Conservation (phyloP, 2,113 vertebrate genomes). For the Mesoclemmys tuberculata region DNA sequence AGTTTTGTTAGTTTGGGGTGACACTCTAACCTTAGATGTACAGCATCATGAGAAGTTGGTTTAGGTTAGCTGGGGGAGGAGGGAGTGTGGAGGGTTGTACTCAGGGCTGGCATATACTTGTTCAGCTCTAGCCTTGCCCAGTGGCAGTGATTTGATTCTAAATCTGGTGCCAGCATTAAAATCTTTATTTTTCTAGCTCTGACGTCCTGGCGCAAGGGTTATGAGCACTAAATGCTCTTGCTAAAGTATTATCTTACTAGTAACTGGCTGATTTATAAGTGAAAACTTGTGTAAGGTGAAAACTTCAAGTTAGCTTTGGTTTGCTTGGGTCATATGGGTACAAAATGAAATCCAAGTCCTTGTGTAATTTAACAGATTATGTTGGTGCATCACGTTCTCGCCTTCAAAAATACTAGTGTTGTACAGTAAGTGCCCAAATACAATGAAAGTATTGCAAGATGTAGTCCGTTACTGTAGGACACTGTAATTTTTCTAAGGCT, state of each 20-base stretch:
- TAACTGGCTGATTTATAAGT: not conserved
- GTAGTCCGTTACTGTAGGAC: not conserved
- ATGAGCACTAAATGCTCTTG: not conserved
- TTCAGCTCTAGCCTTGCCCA: not conserved
- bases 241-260: not conserved
- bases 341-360: not conserved
- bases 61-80: not conserved
- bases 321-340: not conserved
- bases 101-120: not conserved
- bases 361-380: not conserved
- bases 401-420: not conserved
- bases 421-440: not conserved
- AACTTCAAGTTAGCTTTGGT: not conserved
- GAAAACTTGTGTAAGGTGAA: not conserved
- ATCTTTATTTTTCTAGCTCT: not conserved
- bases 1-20: not conserved
- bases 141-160: not conserved
- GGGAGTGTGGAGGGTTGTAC: not conserved
- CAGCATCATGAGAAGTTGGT: not conserved
- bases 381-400: not conserved
- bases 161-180: not conserved
- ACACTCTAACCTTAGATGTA: not conserved
- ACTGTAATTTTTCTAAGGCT: not conserved
- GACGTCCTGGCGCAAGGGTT: not conserved
- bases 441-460: rapidly evolving